A percentile compares a stretch with the other conserved stretches of the same genome.
Evolutionary conservation across 1,140 invertebrate genomes (phyloP).

Genomic region (Ceratoteleas bidentatus): DNA sequence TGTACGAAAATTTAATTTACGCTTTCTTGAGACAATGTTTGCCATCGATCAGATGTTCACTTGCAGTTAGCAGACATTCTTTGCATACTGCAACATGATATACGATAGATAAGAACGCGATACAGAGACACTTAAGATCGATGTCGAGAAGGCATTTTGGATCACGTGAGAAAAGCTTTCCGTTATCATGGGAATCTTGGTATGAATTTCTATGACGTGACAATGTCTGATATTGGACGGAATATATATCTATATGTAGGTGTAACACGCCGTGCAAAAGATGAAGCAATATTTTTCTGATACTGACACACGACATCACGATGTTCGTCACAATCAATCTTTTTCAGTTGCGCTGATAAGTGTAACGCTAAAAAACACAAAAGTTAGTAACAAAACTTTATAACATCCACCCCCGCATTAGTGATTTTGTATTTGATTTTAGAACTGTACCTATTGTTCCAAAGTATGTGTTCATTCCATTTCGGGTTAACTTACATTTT

Average conservation of each 20-base stretch:
- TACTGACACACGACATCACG: background rate
- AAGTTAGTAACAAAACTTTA: too few relatives aligned
- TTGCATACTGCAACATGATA: constrained; percentile 56
- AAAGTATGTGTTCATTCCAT: too few relatives aligned
- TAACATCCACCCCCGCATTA: too few relatives aligned
- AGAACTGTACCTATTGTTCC: too few relatives aligned
- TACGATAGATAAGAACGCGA: constrained; percentile 50
- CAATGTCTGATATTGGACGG: constrained; percentile 50
- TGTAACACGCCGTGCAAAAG: background rate
- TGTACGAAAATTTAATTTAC: constrained; percentile 59
- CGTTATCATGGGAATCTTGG: constrained; percentile 52
- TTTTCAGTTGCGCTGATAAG: too few relatives aligned
- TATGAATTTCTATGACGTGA: constrained; percentile 59
- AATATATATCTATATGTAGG: constrained; percentile 35
- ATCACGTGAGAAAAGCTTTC: constrained; percentile 52
- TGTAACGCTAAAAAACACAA: constrained; percentile 4
- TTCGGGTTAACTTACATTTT: too few relatives aligned
- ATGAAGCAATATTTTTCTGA: constrained; percentile 25
- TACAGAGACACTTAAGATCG: constrained; percentile 52
- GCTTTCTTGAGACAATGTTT: constrained; percentile 45
- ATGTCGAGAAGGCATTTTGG: constrained; percentile 49
- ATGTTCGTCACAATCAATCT: too few relatives aligned
- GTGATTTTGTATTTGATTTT: too few relatives aligned
- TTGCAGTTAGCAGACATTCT: constrained; percentile 50
- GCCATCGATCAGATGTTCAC: constrained; percentile 50